phyloP scores from a whole-genome alignment of 2,797 vertebrate genomes.

The Acipenser oxyrinchus region DNA sequence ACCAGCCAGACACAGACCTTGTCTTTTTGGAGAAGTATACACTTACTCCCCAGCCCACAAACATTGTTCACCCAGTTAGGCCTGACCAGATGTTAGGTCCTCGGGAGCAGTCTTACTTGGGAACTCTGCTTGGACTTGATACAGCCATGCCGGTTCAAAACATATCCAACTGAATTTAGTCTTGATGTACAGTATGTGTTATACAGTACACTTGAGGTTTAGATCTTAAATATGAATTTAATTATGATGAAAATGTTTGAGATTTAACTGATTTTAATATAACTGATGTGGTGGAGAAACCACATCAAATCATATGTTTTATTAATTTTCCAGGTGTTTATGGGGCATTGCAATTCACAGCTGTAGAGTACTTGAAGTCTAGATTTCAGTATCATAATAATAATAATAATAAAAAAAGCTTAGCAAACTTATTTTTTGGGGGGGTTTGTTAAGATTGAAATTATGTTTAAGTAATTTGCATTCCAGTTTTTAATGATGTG shows the following conservation, averaged over 20 bases:
- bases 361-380: too few relatives aligned
- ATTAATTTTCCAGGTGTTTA: too few relatives aligned
- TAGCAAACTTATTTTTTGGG: too few relatives aligned
- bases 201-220: background rate
- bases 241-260: background rate
- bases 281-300: too few relatives aligned
- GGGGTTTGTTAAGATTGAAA: too few relatives aligned
- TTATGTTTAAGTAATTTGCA: too few relatives aligned
- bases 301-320: too few relatives aligned
- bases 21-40: constrained; percentile 93
- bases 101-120: constrained; percentile 86
- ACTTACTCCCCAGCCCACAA: constrained; percentile 85
- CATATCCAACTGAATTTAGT: constrained; percentile 63
- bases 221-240: constrained; percentile 6
- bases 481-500: too few relatives aligned
- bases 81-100: constrained; percentile 87
- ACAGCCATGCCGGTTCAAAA: constrained; percentile 65
- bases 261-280: too few relatives aligned
- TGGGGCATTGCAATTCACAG: too few relatives aligned
- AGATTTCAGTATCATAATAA: too few relatives aligned
- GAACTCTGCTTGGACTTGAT: constrained; percentile 84
- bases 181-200: constrained; percentile 15
- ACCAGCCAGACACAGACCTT: constrained; percentile 74
- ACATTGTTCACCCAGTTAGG: constrained; percentile 82
- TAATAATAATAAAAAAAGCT: too few relatives aligned